Conservation (phyloP, 2,113 vertebrate genomes). For the Bubalus kerabau region DNA sequence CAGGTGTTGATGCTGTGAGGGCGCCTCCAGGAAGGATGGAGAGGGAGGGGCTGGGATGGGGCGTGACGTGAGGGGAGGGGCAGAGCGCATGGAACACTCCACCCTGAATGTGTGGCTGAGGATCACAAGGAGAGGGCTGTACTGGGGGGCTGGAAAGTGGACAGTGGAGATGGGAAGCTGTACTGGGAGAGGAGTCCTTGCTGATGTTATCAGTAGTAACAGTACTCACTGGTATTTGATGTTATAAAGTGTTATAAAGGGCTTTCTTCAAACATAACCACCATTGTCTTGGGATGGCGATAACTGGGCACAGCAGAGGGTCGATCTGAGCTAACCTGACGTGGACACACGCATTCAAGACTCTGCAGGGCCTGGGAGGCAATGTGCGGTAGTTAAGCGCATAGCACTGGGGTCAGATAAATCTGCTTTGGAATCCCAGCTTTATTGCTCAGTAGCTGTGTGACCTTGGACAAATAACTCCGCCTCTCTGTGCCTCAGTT, state of each 20-base stretch:
- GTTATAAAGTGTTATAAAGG: neutral
- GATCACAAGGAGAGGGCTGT: neutral
- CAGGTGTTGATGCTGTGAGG: neutral
- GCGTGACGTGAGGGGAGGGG: neutral
- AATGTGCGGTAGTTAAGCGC: neutral
- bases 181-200: neutral
- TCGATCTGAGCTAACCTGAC: neutral
- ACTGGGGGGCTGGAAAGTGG: neutral
- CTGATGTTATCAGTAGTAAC: neutral
- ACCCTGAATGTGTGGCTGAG: neutral
- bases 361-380: neutral
- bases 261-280: neutral
- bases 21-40: slow-evolving; percentile 48
- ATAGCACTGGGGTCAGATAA: neutral
- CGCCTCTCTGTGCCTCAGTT: neutral
- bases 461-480: neutral
- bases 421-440: slow-evolving; percentile 1
- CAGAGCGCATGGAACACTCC: neutral
- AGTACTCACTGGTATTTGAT: neutral
- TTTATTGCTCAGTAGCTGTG: neutral
- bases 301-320: neutral
- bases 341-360: neutral
- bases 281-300: neutral
- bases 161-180: neutral
- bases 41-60: neutral